Conservation (phyloP, 2,888 invertebrate genomes). For the Lissonota sp. region DNA sequence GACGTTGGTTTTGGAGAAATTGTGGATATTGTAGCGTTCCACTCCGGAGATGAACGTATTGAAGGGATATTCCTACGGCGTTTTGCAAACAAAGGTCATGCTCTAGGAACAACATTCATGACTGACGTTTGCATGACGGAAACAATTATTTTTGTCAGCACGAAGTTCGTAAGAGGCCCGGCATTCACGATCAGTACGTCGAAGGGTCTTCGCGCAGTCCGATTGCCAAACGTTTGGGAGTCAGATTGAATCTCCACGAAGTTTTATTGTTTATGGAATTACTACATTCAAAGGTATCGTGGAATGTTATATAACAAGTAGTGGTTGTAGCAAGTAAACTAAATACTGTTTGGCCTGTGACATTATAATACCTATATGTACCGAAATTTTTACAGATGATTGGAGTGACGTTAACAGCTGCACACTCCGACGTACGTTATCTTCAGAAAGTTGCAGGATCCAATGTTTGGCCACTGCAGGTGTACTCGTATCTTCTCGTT, state of each 20-base stretch:
- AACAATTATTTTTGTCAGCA: constrained; percentile 2
- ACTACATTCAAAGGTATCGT: too few species aligned
- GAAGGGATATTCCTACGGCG: not conserved
- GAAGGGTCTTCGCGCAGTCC: constrained; percentile 7
- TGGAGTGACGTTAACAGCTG: too few species aligned
- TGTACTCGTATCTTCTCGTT: too few species aligned
- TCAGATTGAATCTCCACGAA: not conserved
- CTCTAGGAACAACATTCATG: not conserved
- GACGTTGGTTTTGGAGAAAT: constrained; percentile 27
- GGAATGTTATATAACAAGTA: too few species aligned
- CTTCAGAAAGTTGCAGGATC: too few species aligned
- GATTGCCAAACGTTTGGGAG: constrained; percentile 12
- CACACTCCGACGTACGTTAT: too few species aligned
- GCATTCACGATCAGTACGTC: constrained; percentile 4
- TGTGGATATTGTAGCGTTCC: not conserved
- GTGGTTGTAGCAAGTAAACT: too few species aligned
- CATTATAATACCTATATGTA: too few species aligned
- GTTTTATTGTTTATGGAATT: too few species aligned
- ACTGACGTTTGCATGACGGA: not conserved
- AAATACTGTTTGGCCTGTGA: too few species aligned
- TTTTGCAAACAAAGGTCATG: not conserved
- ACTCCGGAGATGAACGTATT: not conserved
- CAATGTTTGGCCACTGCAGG: too few species aligned
- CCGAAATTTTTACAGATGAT: too few species aligned
- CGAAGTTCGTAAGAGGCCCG: not conserved